phyloP scores from a whole-genome alignment of 2,888 invertebrate species.

The Deilephila porcellus region DNA sequence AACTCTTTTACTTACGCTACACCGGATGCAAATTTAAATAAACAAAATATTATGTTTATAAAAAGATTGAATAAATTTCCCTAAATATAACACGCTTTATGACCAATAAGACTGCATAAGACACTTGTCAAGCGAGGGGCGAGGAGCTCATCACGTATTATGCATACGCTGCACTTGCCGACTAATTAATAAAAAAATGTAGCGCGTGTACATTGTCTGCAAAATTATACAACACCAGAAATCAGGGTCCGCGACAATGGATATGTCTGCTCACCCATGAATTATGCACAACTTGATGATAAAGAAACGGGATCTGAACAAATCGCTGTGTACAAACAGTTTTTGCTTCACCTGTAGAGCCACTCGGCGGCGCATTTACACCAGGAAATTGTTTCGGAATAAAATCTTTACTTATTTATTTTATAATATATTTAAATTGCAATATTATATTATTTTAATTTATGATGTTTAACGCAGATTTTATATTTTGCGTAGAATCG shows the following conservation, averaged over 20 bases:
- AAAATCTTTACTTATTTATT: not conserved
- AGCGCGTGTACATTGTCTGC: slow-evolving; percentile 31
- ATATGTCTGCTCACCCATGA: slow-evolving; percentile 22
- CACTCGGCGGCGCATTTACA: not conserved
- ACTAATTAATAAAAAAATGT: slow-evolving; percentile 12
- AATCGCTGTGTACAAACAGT: slow-evolving; percentile 24
- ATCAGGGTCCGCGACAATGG: slow-evolving; percentile 20
- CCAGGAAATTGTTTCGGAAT: slow-evolving; percentile 7
- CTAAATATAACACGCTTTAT: not conserved
- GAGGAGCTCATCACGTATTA: not conserved
- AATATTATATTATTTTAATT: not conserved
- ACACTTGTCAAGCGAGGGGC: not conserved
- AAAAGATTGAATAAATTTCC: not conserved
- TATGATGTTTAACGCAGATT: not conserved
- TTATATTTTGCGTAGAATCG: not conserved
- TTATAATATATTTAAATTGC: not conserved
- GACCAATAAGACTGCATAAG: not conserved
- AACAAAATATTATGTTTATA: not conserved
- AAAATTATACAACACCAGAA: slow-evolving; percentile 39
- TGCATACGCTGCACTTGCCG: not conserved
- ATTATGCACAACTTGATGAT: slow-evolving; percentile 29
- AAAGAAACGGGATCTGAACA: slow-evolving; percentile 28
- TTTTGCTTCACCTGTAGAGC: slow-evolving; percentile 24
- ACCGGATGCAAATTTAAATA: not conserved
- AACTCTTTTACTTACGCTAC: no score